A percentile compares a stretch with the other conserved stretches of the same genome.
phyloP scores from a whole-genome alignment of 2,797 vertebrate species.

The Muraenolepis orangiensis region DNA sequence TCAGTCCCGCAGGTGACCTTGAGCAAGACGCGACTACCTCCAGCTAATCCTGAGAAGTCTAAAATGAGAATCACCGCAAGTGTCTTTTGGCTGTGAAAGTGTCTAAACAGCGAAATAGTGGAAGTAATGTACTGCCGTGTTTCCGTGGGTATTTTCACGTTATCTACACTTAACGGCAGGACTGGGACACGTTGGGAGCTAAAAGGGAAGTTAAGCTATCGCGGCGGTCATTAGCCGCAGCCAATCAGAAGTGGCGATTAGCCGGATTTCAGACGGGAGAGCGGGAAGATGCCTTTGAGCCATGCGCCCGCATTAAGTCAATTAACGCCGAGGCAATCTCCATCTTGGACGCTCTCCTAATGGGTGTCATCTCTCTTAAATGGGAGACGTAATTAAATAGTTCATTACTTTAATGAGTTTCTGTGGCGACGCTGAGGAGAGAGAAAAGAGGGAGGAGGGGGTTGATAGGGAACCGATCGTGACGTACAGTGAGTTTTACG shows the following conservation, averaged over 20 bases:
- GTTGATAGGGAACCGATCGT: conserved; percentile 49
- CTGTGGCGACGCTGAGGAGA: conserved; percentile 67
- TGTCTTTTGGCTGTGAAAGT: not conserved
- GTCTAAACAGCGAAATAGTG: not conserved
- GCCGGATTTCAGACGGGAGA: conserved; percentile 43
- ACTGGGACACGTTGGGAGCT: not conserved
- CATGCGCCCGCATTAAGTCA: conserved; percentile 68
- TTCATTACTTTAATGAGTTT: conserved; percentile 81
- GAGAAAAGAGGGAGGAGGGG: conserved; percentile 62
- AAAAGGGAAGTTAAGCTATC: not conserved
- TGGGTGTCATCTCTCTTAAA: conserved; percentile 77
- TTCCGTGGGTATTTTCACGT: not conserved
- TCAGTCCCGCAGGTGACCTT: not conserved
- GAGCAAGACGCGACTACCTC: not conserved
- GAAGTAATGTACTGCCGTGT: not conserved
- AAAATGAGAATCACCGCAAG: not conserved
- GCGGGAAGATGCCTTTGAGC: conserved; percentile 60
- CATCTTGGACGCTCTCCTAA: conserved; percentile 64
- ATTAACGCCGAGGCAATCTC: conserved; percentile 71
- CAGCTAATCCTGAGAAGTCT: not conserved
- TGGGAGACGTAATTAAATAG: conserved; percentile 77
- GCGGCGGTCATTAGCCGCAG: conserved; percentile 21
- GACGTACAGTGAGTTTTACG: conserved; percentile 18
- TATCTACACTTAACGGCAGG: conserved; percentile 1
- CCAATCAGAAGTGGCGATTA: conserved; percentile 35